A percentile compares a stretch with the other conserved stretches of the same genome.
Conservation (phyloP, 1,140 invertebrate species). For the Aphidius gifuensis region DNA sequence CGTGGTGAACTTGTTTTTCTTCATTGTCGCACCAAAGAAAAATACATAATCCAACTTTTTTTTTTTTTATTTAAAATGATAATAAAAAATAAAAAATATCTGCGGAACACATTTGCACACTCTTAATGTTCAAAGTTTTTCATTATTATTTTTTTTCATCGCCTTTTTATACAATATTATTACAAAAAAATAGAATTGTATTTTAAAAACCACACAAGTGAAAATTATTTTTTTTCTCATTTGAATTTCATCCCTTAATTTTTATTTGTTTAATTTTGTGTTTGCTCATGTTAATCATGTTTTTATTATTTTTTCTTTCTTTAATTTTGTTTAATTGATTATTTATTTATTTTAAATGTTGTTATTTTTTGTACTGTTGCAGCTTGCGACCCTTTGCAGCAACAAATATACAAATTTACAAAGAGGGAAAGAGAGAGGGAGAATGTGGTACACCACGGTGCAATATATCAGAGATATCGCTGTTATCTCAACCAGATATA, state of each 20-base stretch:
- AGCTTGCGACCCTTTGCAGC: not conserved
- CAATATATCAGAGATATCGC: constrained; percentile 39
- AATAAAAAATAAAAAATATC: constrained; percentile 19
- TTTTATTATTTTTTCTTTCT: no score
- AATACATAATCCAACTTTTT: not conserved
- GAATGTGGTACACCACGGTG: constrained; percentile 9
- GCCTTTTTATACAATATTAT: no score
- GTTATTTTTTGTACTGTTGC: no score
- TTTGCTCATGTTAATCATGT: no score
- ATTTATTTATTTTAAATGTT: no score
- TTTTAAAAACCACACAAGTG: not conserved
- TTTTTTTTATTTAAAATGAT: constrained; percentile 10
- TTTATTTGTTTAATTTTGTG: not conserved
- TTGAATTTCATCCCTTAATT: not conserved
- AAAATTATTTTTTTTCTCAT: not conserved
- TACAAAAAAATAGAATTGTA: no score
- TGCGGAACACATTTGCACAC: constrained; percentile 24
- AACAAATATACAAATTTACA: constrained; percentile 5
- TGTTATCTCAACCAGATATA: constrained; percentile 40
- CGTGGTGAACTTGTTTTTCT: constrained; percentile 3
- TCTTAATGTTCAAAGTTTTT: constrained; percentile 25
- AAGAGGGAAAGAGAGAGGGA: not conserved
- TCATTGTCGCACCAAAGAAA: not conserved
- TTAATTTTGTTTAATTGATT: no score
- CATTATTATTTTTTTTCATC: not conserved